Base-by-base conservation (phyloP, 2,888 invertebrate species). In the Drosophila tripunctata region DNA sequence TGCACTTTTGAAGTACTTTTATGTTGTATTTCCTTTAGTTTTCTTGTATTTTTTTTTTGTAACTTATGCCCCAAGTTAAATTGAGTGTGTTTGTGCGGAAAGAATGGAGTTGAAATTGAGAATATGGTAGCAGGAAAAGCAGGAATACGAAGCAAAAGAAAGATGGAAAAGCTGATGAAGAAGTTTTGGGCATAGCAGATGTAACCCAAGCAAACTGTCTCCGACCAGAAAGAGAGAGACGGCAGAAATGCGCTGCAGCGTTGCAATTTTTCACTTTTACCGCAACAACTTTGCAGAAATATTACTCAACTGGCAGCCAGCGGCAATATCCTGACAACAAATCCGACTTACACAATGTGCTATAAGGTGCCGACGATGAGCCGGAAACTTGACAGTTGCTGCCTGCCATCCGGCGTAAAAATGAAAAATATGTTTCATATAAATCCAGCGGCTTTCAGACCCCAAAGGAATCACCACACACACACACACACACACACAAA, bases 181-280 rank as follows among this genome's bases (percentile, higher is more conserved):
- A 36, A 50, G 48, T 52, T 65, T 61, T 40, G 36, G 31, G 44
- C 48, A 44, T 45, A 45, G 61, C 71, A 72, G 66, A 56, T 55
- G 56, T 80, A 69, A 69, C 67, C 75, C 44, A 64, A 75, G 75
- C 43, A 62, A 73, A 65, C 40, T 64, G 69, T 69, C 78, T 54
- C 38, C 45, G 15, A 31, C n/a, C 35, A 41, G 21, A 35, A 14
- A 24, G 56, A 15, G 22, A 6, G 10, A 19, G 36, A 8, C 4
- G n/a, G 15, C 22, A 15, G 14, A 7, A n/a, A 22, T n/a, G 19
- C 56, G 36, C 33, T 36, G 45, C 33, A 31, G 61, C 72, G 63
- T 58, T 63, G 81, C 81, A 77, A 81, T 81, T 87, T 87, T 87
- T 87, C 81, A 81, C 84, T 86, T 84, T 84, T 84, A 84, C 87